Conservation (phyloP, 2,113 vertebrate genomes). For the Parotia lawesii region DNA sequence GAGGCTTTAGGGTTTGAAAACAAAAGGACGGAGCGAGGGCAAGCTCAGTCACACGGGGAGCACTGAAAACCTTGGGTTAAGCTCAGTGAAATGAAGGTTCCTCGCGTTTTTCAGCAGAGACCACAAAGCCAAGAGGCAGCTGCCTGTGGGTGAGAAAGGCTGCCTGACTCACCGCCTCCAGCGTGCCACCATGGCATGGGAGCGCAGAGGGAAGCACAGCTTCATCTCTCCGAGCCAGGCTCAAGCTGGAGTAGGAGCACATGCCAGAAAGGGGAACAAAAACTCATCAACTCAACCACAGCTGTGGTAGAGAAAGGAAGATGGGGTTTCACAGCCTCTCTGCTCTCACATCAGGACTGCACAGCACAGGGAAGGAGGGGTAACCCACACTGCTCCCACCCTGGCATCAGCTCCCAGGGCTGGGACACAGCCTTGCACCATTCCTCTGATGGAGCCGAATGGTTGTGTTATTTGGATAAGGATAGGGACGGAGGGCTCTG, state of each 20-base stretch:
- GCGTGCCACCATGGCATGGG: background rate
- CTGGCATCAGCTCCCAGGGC: background rate
- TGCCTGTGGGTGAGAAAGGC: conserved; percentile 26
- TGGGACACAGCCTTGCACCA: background rate
- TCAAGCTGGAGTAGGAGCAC: background rate
- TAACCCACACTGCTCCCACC: background rate
- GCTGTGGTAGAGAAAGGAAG: conserved; percentile 52
- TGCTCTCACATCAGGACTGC: background rate
- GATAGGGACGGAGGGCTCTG: background rate
- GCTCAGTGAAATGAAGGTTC: background rate
- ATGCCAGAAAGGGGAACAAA: conserved; percentile 51
- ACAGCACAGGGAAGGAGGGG: background rate
- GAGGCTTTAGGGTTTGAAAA: background rate
- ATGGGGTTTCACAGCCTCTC: conserved; percentile 50
- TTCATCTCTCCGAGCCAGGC: background rate
- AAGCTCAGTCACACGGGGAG: background rate
- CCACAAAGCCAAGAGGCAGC: conserved; percentile 58
- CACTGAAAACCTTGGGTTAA: background rate
- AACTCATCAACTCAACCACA: conserved; percentile 51
- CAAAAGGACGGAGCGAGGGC: background rate
- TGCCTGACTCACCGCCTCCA: conserved; percentile 32
- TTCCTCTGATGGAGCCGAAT: background rate
- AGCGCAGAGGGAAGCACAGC: background rate
- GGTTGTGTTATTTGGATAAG: background rate
- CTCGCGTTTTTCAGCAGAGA: background rate